Conservation (phyloP, 2,888 invertebrate species). For the Caenorhabditis zanzibari region DNA sequence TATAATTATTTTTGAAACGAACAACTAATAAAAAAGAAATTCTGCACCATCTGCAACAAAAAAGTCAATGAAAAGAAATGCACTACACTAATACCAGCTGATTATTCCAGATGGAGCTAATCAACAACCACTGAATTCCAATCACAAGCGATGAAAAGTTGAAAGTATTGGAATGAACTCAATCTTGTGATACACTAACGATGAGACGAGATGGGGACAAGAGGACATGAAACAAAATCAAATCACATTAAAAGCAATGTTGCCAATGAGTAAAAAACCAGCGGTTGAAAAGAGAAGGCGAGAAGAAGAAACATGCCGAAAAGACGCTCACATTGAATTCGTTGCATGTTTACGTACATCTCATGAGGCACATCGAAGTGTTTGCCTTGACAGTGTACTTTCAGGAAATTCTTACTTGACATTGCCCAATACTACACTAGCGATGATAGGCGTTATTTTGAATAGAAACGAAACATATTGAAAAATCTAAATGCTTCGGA, state of each 20-base stretch:
- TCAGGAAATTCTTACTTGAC: neutral
- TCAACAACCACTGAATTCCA: slow-evolving; percentile 11
- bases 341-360: slow-evolving; percentile 56
- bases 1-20: neutral
- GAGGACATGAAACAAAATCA: slow-evolving; percentile 13
- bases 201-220: slow-evolving; percentile 1
- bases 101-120: slow-evolving; percentile 43
- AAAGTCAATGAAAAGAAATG: slow-evolving; percentile 6
- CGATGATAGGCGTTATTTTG: too few species aligned
- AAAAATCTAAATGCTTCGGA: too few species aligned
- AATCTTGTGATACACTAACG: slow-evolving; percentile 16
- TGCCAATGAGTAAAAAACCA: slow-evolving; percentile 48
- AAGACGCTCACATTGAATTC: slow-evolving; percentile 49
- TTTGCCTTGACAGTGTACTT: slow-evolving; percentile 38
- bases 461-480: too few species aligned
- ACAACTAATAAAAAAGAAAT: neutral
- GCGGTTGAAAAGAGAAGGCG: neutral
- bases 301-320: slow-evolving; percentile 20
- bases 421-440: too few species aligned
- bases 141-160: slow-evolving; percentile 17
- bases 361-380: slow-evolving; percentile 20
- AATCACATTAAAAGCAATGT: slow-evolving; percentile 65
- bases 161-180: neutral
- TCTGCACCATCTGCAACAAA: slow-evolving; percentile 11
- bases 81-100: slow-evolving; percentile 31